Base-by-base conservation (phyloP, 92 coral and sea anemone genomes). In the Muricea muricata region DNA sequence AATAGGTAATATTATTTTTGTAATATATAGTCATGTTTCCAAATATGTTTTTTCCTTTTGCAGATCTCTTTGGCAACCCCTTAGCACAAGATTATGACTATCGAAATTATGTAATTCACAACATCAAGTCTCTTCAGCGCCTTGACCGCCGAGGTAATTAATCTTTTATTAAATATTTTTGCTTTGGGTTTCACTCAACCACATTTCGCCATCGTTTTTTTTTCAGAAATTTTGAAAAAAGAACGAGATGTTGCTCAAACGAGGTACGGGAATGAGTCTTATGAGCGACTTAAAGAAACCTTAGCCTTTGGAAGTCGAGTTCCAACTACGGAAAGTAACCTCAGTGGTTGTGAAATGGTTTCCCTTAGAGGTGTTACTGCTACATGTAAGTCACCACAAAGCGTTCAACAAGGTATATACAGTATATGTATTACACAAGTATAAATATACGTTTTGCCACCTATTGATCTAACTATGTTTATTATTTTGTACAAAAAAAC, bases 31-130 rank as follows among this genome's bases (percentile, higher is more conserved):
- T 57, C n/a, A 20, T 28, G 24, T 32, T 2, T 39, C 12, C 39
- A 30, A 63, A 29, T 63, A 63, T 7, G 29, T 28, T 28, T 26
- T 13, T 32, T 18, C 34, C 28, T 29, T 84, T 84, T 74, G 45
- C 80, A 95, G 98, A 95, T 83, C 86, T 95, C 33, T 95, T 95
- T 90, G 97, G 92, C 30, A 95, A 95, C 85, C 98, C 98, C 33
- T 81, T 95, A 24, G 94, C 95, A 50, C 98, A 95, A 75, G 98
- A 95, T 70, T 95, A 93, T 69, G 97, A 93, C 70, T 95, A 95
- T 93, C 89, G 98, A 65, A 88, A 92, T 32, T 95, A 95, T 54
- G 93, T 95, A 6, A 85, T 95, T 65, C 91, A 93, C 65, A 89
- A 90, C 54, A 80, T 95, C 6, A 84, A 91, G 70, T 95, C 98